A percentile compares a stretch with the other conserved stretches of the same genome.
These are phyloP conservation scores for Cromileptes altivelis DNA, from an alignment of 2,113 vertebrate genomes.

Conservation along the genomic window DNA sequence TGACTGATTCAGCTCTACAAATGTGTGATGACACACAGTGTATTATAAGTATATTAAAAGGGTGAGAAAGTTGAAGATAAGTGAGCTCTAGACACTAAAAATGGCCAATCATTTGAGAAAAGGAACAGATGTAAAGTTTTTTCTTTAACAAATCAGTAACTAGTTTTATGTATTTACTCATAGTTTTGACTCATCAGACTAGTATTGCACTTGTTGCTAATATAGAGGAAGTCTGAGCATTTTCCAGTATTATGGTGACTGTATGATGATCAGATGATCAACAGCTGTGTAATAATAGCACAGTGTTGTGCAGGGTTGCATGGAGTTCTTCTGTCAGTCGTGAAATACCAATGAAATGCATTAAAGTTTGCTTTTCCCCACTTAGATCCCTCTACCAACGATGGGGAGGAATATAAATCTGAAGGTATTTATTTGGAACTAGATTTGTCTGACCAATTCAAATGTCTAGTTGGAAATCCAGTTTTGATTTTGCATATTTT, in stretches of 20 bases:
- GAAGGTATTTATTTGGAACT: conserved; percentile 85
- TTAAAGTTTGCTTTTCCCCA: conserved; percentile 84
- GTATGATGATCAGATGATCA: background rate
- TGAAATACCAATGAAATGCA: conserved; percentile 64
- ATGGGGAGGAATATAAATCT: conserved; percentile 85
- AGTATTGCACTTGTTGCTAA: background rate
- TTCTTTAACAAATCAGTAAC: background rate
- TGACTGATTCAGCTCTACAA: too few relatives aligned
- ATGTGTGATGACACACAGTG: too few relatives aligned
- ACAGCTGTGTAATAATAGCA: background rate
- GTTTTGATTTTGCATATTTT: conserved; percentile 47
- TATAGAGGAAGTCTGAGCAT: background rate
- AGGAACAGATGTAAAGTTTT: background rate
- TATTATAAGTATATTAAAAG: too few relatives aligned
- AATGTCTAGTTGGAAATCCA: conserved; percentile 37
- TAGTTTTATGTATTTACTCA: background rate
- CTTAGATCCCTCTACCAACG: conserved; percentile 84
- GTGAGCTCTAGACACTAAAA: too few relatives aligned
- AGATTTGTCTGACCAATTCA: conserved; percentile 44
- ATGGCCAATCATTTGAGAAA: background rate
- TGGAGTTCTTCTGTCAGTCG: conserved; percentile 46
- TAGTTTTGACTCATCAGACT: conserved; percentile 6
- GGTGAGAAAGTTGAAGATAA: too few relatives aligned
- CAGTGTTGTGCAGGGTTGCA: conserved; percentile 45
- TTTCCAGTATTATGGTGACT: conserved; percentile 2